These are phyloP conservation scores for Zaprionus gabonicus DNA, from an alignment of 1,140 invertebrate species.

Conservation along the genomic window DNA sequence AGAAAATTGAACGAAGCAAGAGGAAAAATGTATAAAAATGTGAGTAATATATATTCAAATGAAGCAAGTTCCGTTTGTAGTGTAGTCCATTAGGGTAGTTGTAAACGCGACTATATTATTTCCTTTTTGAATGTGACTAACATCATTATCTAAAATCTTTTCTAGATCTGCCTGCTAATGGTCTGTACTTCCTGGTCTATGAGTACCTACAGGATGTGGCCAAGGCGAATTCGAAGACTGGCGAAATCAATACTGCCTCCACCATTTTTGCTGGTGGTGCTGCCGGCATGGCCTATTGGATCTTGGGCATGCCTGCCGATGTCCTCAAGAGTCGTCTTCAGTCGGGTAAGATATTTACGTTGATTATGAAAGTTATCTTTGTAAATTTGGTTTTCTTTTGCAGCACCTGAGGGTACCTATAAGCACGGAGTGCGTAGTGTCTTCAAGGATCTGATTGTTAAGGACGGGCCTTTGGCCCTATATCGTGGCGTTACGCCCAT, in stretches of 20 bases:
- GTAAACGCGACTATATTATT: neutral
- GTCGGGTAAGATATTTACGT: constrained; percentile 88
- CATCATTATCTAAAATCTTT: neutral
- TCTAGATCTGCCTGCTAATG: constrained; percentile 87
- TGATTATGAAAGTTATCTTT: neutral
- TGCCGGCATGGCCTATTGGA: constrained; percentile 98
- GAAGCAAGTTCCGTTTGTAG: neutral
- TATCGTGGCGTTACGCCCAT: constrained; percentile 95
- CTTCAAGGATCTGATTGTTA: constrained; percentile 91
- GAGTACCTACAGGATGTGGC: constrained; percentile 92
- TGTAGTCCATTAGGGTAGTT: constrained; percentile 12
- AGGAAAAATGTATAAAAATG: constrained; percentile 22
- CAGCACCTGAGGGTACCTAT: constrained; percentile 95
- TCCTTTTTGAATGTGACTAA: neutral
- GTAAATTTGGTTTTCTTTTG: constrained; percentile 56
- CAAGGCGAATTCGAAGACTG: constrained; percentile 79
- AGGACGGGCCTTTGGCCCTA: constrained; percentile 92
- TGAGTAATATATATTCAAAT: constrained; percentile 28
- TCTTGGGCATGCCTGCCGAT: constrained; percentile 98
- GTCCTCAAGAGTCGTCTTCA: constrained; percentile 98
- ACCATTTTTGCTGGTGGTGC: constrained; percentile 97
- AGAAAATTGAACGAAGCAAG: neutral
- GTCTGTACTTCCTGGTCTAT: constrained; percentile 98
- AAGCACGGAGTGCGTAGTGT: constrained; percentile 94
- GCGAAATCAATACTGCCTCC: constrained; percentile 86